Evolutionary conservation across 2,113 vertebrate species (phyloP), one percentile per base, ranked within the genome.

Genomic region (Boulengeromyrus knoepffleri): DNA sequence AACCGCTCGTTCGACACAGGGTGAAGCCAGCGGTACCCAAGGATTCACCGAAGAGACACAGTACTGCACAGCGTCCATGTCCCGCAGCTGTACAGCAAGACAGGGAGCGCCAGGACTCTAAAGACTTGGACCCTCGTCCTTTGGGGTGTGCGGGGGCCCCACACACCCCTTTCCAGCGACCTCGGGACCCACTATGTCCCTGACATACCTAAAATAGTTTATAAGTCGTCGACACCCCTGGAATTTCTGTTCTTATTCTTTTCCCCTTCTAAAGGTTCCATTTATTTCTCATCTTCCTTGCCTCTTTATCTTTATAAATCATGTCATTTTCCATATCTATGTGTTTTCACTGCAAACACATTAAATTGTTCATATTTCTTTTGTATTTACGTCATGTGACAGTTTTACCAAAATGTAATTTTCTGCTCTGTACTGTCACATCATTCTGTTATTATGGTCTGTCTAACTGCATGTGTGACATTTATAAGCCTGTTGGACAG

Each of bases 321-420:
- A 36, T 87, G 27, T 86, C 84, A 47, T 87, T 56, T 53, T 52
- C 50, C 85, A 52, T 19, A 87, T 53, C 17, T 46, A 47, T 9
- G 21, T 49, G 84, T 85, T 85, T 85, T 85, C 49, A 85, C 84
- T 27, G 24, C 47, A 50, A 87, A 15, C 31, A 15, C 36, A 36
- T 87, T 19, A 87, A 87, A 84, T 9, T 87, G 24, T 36, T 7
- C 1, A 24, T 47, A 85, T 85, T 86, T 50, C 47, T 86, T 27
- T 86, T 50, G 84, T 49, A 86, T 50, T 86, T 50, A 47, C 84
- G 31, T 50, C 45, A 86, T 86, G 45, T 86, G 84, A 85, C 84
- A 85, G 84, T 49, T 85, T 85, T 47, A 50, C 84, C n/a, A 49
- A 87, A 87, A 53, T 87, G 12, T 52, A 56, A 52, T 53, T 36